These are phyloP conservation scores for Epirrhoe alternata DNA, from an alignment of 2,888 invertebrate genomes.

Conservation along the genomic window DNA sequence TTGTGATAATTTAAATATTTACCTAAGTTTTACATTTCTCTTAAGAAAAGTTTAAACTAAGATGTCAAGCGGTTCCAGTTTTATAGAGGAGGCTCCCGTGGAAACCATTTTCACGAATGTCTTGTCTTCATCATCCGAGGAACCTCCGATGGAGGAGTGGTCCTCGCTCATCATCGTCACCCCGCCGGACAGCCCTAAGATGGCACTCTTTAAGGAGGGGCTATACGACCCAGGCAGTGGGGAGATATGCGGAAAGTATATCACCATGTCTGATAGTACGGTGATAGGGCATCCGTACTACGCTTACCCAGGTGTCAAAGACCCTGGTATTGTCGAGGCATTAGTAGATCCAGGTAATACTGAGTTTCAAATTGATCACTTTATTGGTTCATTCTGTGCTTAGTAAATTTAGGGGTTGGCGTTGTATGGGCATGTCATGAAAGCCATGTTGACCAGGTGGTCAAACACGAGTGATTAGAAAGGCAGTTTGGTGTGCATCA, in stretches of 20 bases:
- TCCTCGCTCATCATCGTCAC: conserved; percentile 43
- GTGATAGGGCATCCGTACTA: conserved; percentile 55
- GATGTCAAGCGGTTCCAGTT: conserved; percentile 25
- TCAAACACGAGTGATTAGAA: too few relatives aligned
- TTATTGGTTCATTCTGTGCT: too few relatives aligned
- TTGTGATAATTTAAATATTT: neutral
- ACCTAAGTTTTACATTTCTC: conserved; percentile 10
- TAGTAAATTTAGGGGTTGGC: too few relatives aligned
- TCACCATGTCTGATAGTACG: conserved; percentile 57
- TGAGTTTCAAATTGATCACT: too few relatives aligned
- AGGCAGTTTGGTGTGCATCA: too few relatives aligned
- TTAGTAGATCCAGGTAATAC: conserved; percentile 45
- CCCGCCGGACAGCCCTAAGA: conserved; percentile 45
- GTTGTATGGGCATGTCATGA: too few relatives aligned
- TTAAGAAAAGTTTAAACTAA: conserved; percentile 12
- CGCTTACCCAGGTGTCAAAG: conserved; percentile 53
- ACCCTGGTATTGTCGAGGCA: conserved; percentile 58
- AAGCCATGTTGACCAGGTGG: too few relatives aligned
- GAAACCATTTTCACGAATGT: conserved; percentile 25
- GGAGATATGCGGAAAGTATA: conserved; percentile 60
- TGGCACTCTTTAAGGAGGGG: conserved; percentile 47
- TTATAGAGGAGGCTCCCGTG: conserved; percentile 3
- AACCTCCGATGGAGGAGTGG: conserved; percentile 53
- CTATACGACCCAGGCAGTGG: conserved; percentile 60
- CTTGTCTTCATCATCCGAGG: conserved; percentile 47